Evolutionary conservation across 2,113 vertebrate species (phyloP).

Genomic region (Sitta europaea): DNA sequence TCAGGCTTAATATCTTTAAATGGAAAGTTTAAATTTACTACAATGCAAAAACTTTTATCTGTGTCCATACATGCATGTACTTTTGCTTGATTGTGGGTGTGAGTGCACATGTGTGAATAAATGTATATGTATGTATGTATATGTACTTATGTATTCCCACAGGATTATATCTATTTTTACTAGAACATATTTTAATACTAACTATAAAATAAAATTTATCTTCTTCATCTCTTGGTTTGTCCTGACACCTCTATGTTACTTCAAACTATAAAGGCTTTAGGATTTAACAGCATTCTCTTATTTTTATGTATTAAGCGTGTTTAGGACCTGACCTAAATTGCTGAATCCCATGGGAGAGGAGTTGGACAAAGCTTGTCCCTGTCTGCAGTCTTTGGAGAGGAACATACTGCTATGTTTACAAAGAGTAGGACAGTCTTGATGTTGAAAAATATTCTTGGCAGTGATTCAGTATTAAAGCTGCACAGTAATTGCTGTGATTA

Average conservation of each 20-base stretch:
- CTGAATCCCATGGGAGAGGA: neutral
- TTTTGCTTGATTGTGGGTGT: neutral
- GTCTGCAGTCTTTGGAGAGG: neutral
- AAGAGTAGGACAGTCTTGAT: neutral
- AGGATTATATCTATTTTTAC: neutral
- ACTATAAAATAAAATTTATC: neutral
- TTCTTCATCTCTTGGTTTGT: neutral
- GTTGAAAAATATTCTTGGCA: neutral
- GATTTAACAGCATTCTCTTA: neutral
- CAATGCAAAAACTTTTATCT: neutral
- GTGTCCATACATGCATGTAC: neutral
- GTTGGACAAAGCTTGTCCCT: neutral
- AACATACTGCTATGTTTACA: neutral
- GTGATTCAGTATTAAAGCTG: neutral
- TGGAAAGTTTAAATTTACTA: neutral
- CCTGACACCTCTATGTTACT: neutral
- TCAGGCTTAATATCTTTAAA: neutral
- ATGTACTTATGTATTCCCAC: too few species aligned
- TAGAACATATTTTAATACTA: neutral
- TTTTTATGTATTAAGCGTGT: neutral
- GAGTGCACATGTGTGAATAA: neutral
- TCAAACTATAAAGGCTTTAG: neutral
- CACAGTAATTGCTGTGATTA: neutral
- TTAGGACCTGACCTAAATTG: neutral
- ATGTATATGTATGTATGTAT: neutral